phyloP scores from a whole-genome alignment of 2,797 vertebrate species.

The Toxotes lorentzi region DNA sequence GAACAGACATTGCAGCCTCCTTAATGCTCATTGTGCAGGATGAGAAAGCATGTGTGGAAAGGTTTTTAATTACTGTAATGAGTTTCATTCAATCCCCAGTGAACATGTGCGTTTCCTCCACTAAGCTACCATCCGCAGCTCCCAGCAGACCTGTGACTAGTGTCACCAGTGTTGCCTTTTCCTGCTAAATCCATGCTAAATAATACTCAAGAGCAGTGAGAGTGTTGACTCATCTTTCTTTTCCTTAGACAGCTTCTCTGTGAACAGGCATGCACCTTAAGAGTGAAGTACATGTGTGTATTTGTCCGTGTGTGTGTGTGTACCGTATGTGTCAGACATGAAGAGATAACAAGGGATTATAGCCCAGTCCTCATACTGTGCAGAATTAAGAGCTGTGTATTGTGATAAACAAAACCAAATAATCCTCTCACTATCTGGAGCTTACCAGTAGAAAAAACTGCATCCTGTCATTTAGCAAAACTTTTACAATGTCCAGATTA shows the following conservation, averaged over 20 bases:
- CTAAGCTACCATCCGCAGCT: slow-evolving; percentile 39
- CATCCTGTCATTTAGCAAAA: slow-evolving; percentile 38
- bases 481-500: slow-evolving; percentile 43
- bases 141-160: slow-evolving; percentile 60
- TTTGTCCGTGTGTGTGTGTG: slow-evolving; percentile 25
- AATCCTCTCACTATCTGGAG: slow-evolving; percentile 66
- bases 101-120: slow-evolving; percentile 51
- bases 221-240: slow-evolving; percentile 14
- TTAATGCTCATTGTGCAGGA: slow-evolving; percentile 34
- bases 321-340: slow-evolving; percentile 55
- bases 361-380: slow-evolving; percentile 56
- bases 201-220: slow-evolving; percentile 28
- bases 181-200: slow-evolving; percentile 41
- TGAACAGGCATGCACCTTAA: slow-evolving; percentile 15
- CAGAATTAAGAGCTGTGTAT: slow-evolving; percentile 63
- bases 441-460: slow-evolving; percentile 31
- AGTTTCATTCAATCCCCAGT: slow-evolving; percentile 52
- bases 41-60: slow-evolving; percentile 39
- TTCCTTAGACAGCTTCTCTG: slow-evolving; percentile 22
- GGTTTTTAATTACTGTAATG: slow-evolving; percentile 74
- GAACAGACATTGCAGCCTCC: slow-evolving; percentile 7
- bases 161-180: slow-evolving; percentile 46
- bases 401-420: slow-evolving; percentile 73
- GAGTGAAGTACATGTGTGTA: not conserved
- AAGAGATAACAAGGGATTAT: slow-evolving; percentile 79